Percentiles rank a stretch among this genome's conserved stretches.
Conservation (phyloP, 2,113 vertebrate species). For the Chaetorhynchus papuensis region DNA sequence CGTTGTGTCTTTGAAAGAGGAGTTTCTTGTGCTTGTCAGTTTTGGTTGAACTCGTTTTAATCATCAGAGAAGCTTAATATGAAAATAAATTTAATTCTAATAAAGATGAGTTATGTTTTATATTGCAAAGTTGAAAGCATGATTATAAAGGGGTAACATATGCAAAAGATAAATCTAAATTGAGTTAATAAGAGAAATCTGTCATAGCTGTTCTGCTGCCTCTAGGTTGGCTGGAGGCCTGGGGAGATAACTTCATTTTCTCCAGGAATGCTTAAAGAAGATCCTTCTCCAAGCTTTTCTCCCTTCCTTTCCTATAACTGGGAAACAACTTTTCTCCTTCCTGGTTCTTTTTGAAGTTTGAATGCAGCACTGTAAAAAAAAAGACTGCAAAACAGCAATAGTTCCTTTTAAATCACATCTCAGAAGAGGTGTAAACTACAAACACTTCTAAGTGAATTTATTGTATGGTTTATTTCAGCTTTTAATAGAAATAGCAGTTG, state of each 20-base stretch:
- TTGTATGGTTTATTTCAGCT: not conserved
- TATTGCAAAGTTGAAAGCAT: not conserved
- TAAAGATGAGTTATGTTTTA: not conserved
- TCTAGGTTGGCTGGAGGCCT: not conserved
- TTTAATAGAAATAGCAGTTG: not conserved
- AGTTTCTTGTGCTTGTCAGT: not conserved
- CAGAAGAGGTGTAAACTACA: not conserved
- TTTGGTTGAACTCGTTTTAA: not conserved
- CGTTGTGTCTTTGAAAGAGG: not conserved
- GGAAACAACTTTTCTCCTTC: not conserved
- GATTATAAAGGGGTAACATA: not conserved
- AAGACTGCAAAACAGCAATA: not conserved
- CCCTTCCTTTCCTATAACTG: not conserved
- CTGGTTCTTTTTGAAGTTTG: not conserved
- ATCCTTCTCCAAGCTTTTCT: not conserved
- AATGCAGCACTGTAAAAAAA: not conserved
- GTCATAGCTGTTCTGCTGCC: not conserved
- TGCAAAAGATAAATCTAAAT: not conserved
- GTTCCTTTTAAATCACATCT: not conserved
- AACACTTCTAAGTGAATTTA: not conserved
- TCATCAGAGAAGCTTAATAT: not conserved
- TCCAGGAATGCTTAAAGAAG: not conserved
- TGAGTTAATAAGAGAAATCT: not conserved
- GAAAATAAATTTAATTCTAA: constrained; percentile 14
- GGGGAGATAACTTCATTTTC: not conserved